Percentiles rank a stretch among this genome's conserved stretches.
Evolutionary conservation across 2,888 invertebrate genomes (phyloP).

Genomic region (Elysia crispata): DNA sequence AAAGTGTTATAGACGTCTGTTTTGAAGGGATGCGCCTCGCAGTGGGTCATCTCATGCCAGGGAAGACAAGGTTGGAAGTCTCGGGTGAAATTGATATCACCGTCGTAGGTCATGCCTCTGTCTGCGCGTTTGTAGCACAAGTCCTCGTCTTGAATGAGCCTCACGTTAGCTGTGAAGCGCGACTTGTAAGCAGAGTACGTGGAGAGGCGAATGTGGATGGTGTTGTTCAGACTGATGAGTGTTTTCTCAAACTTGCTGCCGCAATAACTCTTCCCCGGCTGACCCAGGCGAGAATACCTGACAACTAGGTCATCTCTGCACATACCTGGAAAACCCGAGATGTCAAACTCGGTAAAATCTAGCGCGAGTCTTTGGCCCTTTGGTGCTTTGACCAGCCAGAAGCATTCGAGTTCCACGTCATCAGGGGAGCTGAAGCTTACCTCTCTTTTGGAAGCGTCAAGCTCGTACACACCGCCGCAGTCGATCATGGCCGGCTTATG

Average conservation of each 20-base stretch:
- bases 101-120: conserved; percentile 37
- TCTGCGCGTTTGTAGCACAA: conserved; percentile 31
- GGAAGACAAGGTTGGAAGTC: conserved; percentile 36
- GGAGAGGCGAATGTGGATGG: too few relatives aligned
- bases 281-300: too few relatives aligned
- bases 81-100: conserved; percentile 34
- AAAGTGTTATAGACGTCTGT: not conserved
- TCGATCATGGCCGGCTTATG: conserved; percentile 1
- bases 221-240: too few relatives aligned
- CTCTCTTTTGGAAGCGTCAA: not conserved
- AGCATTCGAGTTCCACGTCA: conserved; percentile 10
- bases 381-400: conserved; percentile 3
- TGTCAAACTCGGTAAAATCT: too few relatives aligned
- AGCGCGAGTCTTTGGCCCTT: too few relatives aligned
- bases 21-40: conserved; percentile 33
- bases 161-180: too few relatives aligned
- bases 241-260: too few relatives aligned
- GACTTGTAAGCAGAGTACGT: too few relatives aligned
- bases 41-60: conserved; percentile 37
- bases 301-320: too few relatives aligned
- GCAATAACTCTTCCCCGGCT: too few relatives aligned
- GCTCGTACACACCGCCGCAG: conserved; percentile 12
- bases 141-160: not conserved
- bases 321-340: too few relatives aligned
- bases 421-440: not conserved